A percentile compares a stretch with the other conserved stretches of the same genome.
These are phyloP conservation scores for Crepidodera aurea DNA, from an alignment of 2,888 invertebrate species.

Conservation along the genomic window DNA sequence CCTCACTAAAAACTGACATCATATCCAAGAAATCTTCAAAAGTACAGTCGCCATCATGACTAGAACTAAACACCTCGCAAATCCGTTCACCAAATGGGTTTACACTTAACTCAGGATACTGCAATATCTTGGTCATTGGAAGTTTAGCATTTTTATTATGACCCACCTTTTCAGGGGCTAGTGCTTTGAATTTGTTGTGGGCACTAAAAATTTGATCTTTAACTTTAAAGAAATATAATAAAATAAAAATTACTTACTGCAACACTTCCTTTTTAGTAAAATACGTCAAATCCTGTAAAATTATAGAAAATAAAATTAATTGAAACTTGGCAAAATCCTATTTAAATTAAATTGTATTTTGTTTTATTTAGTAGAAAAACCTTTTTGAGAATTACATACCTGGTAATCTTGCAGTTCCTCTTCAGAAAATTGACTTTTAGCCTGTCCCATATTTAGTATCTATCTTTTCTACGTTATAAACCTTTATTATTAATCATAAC, in stretches of 20 bases:
- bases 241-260: slow-evolving; percentile 69
- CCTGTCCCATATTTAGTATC: slow-evolving; percentile 73
- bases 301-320: slow-evolving; percentile 25
- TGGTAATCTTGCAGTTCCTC: slow-evolving; percentile 92
- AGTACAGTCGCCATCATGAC: slow-evolving; percentile 88
- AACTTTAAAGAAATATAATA: background rate
- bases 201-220: slow-evolving; percentile 68
- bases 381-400: slow-evolving; percentile 62
- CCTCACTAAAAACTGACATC: slow-evolving; percentile 95
- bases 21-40: slow-evolving; percentile 97
- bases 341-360: background rate
- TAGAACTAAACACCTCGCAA: slow-evolving; percentile 90
- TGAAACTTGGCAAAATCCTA: background rate
- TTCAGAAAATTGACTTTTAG: slow-evolving; percentile 84
- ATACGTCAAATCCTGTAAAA: slow-evolving; percentile 85
- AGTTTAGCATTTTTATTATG: slow-evolving; percentile 88
- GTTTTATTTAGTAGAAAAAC: background rate
- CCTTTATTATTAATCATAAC: too few relatives aligned
- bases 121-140: slow-evolving; percentile 83
- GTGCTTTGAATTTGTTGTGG: slow-evolving; percentile 87
- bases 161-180: slow-evolving; percentile 90
- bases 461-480: too few relatives aligned
- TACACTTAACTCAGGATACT: slow-evolving; percentile 86
- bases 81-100: slow-evolving; percentile 93
- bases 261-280: slow-evolving; percentile 93